Percentiles rank a stretch among this genome's conserved stretches.
Evolutionary conservation across 2,888 invertebrate genomes (phyloP).

Genomic region (Noctua pronuba): DNA sequence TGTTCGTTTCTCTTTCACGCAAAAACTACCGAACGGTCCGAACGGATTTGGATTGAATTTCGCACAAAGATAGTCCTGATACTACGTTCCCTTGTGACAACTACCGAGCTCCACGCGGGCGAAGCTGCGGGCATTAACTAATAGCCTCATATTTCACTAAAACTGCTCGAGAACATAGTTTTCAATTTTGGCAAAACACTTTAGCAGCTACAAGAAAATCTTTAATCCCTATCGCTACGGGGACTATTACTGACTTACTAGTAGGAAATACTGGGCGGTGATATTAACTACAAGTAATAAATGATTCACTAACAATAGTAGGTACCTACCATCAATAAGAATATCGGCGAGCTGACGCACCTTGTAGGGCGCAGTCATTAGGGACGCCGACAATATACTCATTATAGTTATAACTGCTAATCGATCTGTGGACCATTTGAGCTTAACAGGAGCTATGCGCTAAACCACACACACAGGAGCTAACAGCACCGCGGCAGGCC

Average conservation of each 20-base stretch:
- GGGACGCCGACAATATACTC: not conserved
- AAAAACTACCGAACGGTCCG: not conserved
- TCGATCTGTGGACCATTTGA: not conserved
- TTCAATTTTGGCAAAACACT: not conserved
- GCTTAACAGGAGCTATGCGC: not conserved
- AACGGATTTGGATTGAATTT: not conserved
- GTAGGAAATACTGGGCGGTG: not conserved
- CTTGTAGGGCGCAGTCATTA: not conserved
- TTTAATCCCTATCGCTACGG: not conserved
- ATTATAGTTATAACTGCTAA: not conserved
- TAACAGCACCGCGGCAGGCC: too few species aligned
- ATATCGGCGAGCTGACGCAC: not conserved
- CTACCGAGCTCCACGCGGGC: too few species aligned
- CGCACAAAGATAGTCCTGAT: not conserved
- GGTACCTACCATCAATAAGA: too few species aligned
- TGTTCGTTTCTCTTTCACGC: too few species aligned
- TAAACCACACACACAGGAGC: not conserved
- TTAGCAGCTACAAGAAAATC: not conserved
- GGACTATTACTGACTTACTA: not conserved
- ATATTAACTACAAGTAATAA: not conserved
- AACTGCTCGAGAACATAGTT: not conserved
- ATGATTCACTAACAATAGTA: constrained; percentile 4
- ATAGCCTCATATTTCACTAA: too few species aligned
- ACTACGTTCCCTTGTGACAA: not conserved
- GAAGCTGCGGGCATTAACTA: too few species aligned